phyloP scores from a whole-genome alignment of 2,797 vertebrate genomes.

The Karalla daura region DNA sequence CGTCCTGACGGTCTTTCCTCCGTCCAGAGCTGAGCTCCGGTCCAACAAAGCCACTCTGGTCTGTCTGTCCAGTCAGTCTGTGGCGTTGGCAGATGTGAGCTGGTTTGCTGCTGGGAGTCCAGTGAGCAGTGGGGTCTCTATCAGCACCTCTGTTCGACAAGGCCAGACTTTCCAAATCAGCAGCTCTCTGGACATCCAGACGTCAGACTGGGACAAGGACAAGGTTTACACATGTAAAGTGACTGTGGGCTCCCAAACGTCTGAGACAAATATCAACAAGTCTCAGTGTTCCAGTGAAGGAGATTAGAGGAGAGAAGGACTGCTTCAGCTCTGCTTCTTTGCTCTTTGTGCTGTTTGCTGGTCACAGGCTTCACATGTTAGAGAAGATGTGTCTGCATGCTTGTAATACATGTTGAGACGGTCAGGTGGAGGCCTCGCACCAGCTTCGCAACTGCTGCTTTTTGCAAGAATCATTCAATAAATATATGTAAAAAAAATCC shows the following conservation, averaged over 20 bases:
- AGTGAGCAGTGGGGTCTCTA: conserved; percentile 64
- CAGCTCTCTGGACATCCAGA: conserved; percentile 68
- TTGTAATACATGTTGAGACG: conserved; percentile 4
- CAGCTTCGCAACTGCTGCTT: background rate
- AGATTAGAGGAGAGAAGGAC: conserved; percentile 28
- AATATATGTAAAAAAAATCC: background rate
- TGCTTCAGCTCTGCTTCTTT: conserved; percentile 12
- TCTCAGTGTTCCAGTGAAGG: conserved; percentile 45
- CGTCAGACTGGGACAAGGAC: conserved; percentile 59
- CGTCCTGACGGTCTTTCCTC: conserved; percentile 74
- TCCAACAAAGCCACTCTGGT: conserved; percentile 63
- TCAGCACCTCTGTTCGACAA: conserved; percentile 58
- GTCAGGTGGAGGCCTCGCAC: conserved; percentile 10
- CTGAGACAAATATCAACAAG: conserved; percentile 57
- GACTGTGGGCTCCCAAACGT: conserved; percentile 57
- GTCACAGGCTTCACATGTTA: conserved; percentile 3
- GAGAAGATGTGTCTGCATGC: conserved; percentile 6
- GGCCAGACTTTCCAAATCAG: conserved; percentile 73
- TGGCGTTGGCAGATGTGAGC: conserved; percentile 64
- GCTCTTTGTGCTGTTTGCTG: conserved; percentile 32
- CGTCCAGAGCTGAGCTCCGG: conserved; percentile 69
- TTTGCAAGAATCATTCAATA: background rate
- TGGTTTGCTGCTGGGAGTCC: conserved; percentile 66
- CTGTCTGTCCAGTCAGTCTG: conserved; percentile 66
- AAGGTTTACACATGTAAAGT: conserved; percentile 60